Percentiles rank a stretch among this genome's conserved stretches.
These are phyloP conservation scores for Nyleta sp. DNA, from an alignment of 2,888 invertebrate genomes.

Conservation along the genomic window DNA sequence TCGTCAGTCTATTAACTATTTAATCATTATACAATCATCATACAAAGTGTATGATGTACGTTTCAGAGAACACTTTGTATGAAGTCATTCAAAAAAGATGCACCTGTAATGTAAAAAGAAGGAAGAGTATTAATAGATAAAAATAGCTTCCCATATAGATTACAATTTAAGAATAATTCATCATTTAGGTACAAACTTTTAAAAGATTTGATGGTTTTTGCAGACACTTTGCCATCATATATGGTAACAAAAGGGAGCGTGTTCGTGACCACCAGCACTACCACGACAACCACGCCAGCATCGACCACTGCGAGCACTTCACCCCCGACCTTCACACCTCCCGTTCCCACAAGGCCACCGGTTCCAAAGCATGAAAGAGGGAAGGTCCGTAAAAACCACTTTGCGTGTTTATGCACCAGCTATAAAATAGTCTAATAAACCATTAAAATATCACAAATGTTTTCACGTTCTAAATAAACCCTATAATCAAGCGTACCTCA, in stretches of 20 bases:
- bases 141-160: too few relatives aligned
- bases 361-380: constrained; percentile 90
- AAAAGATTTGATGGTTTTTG: background rate
- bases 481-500: background rate
- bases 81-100: too few relatives aligned
- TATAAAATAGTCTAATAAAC: background rate
- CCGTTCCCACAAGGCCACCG: constrained; percentile 84
- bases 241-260: constrained; percentile 79
- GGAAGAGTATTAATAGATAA: too few relatives aligned
- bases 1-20: too few relatives aligned
- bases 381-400: constrained; percentile 70
- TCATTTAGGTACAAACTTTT: too few relatives aligned
- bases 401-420: background rate
- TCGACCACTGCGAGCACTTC: constrained; percentile 82
- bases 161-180: too few relatives aligned
- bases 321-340: constrained; percentile 81
- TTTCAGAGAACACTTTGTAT: too few relatives aligned
- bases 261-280: constrained; percentile 80
- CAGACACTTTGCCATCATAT: constrained; percentile 83
- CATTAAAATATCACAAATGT: background rate
- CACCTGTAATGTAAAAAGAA: too few relatives aligned
- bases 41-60: background rate
- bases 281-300: constrained; percentile 83
- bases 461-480: background rate
- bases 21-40: too few relatives aligned